Conservation (phyloP, 1,140 invertebrate species). For the Chelonus insularis region DNA sequence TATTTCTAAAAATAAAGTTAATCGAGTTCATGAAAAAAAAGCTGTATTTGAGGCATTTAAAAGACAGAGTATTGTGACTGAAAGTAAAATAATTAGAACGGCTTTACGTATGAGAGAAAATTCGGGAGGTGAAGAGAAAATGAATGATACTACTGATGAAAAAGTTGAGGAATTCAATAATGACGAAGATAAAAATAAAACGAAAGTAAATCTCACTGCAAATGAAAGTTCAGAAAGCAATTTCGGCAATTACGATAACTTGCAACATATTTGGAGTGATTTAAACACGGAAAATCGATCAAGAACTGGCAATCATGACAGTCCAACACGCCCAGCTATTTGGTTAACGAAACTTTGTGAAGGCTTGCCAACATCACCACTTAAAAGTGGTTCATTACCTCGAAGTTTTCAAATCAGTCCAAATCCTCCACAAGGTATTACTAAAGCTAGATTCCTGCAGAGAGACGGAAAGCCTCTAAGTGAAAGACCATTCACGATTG, state of each 20-base stretch:
- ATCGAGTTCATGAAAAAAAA: slow-evolving; percentile 40
- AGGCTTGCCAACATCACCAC: slow-evolving; percentile 57
- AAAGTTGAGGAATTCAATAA: slow-evolving; percentile 26
- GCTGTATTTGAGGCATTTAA: slow-evolving; percentile 49
- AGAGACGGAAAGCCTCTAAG: slow-evolving; percentile 56
- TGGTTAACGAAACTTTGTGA: slow-evolving; percentile 67
- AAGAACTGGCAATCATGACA: slow-evolving; percentile 42
- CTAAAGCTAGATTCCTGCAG: slow-evolving; percentile 53
- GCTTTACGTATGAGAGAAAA: slow-evolving; percentile 48
- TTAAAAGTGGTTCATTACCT: slow-evolving; percentile 77
- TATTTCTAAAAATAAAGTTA: slow-evolving; percentile 7
- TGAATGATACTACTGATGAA: background rate
- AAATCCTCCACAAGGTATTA: slow-evolving; percentile 36
- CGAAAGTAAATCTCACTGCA: background rate
- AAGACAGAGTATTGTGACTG: slow-evolving; percentile 47
- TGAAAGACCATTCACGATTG: slow-evolving; percentile 72
- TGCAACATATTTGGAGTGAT: slow-evolving; percentile 58
- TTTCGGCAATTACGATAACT: slow-evolving; percentile 59
- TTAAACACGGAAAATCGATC: slow-evolving; percentile 36
- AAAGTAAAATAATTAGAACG: slow-evolving; percentile 48
- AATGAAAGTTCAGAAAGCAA: slow-evolving; percentile 24
- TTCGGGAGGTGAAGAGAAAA: slow-evolving; percentile 32
- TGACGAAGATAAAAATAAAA: slow-evolving; percentile 15
- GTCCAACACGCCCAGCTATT: slow-evolving; percentile 63
- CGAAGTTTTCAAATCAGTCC: slow-evolving; percentile 67